phyloP scores from a whole-genome alignment of 2,113 vertebrate species.

The Mormyrus iriodes region DNA sequence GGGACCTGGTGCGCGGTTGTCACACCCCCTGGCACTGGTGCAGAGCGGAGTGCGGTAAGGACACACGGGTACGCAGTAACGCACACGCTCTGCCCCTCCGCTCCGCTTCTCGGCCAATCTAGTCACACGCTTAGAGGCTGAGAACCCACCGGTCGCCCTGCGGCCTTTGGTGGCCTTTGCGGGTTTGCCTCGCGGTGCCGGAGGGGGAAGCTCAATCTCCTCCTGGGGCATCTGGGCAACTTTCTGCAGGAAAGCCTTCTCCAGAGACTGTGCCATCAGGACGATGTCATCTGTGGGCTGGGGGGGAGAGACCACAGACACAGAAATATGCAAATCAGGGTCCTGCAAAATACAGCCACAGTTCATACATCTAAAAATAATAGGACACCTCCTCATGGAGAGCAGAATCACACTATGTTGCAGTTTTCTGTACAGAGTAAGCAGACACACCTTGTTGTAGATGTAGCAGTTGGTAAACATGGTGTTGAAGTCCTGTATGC shows the following conservation, averaged over 20 bases:
- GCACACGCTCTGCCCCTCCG: not conserved
- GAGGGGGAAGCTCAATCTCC: constrained; percentile 74
- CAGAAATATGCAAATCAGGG: not conserved
- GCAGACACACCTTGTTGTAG: constrained; percentile 81
- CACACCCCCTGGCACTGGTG: constrained; percentile 40
- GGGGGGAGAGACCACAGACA: not conserved
- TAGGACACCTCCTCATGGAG: not conserved
- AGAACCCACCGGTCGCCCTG: constrained; percentile 52
- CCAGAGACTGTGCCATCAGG: constrained; percentile 87
- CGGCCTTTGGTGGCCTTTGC: constrained; percentile 69
- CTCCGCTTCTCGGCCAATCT: not conserved
- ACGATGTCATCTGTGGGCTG: constrained; percentile 91
- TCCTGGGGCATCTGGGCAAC: constrained; percentile 89
- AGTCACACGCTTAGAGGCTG: not conserved
- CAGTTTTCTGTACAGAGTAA: not conserved
- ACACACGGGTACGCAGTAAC: not conserved
- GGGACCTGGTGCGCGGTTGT: constrained; percentile 83
- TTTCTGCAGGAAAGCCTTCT: constrained; percentile 89
- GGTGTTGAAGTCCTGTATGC: constrained; percentile 95
- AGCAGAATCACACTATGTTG: not conserved
- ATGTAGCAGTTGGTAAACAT: constrained; percentile 98
- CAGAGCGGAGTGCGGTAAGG: not conserved
- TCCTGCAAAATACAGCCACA: not conserved
- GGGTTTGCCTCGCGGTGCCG: constrained; percentile 69
- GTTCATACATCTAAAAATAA: not conserved